Evolutionary conservation across 2,113 vertebrate species (phyloP), one percentile per base, ranked within the genome.

Genomic region (Naja naja): DNA sequence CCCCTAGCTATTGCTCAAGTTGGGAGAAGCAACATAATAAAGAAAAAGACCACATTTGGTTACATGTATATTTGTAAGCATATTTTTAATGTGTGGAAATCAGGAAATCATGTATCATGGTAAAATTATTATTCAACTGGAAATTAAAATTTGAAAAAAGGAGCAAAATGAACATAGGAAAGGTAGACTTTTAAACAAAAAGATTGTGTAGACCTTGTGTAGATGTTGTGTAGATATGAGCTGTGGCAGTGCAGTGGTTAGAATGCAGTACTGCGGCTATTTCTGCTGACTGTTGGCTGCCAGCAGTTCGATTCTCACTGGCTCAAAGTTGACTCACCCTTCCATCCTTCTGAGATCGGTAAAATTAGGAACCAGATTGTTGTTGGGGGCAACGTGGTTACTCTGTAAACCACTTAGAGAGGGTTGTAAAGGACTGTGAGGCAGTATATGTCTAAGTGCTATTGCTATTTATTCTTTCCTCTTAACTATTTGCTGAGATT

Each of bases 101-200:
- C 85, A 58, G 89, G 93, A 90, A 74, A 96, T 60, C 89, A 94
- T 93, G 90, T 88, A 91, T 93, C 94, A 87, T 93, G 53, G 94
- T 91, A 95, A 88, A 95, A 87, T 91, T 86, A 55, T 94, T 94
- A 95, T 92, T 96, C 64, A 94, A 90, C 87, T 94, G 86, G 39
- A 94, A 0, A 0, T 92, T 56, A 56, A 18, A 93, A 93, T 91
- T 92, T 93, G 92, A 47, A 93, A 92, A 52, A 93, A 45, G 91
- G 88, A 91, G 25, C 43, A 86, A 87, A 96, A 96, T 94, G 60
- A 56, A 87, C 89, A 90, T 90, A 94, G 22, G 1, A 30, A 89
- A 43, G 45, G 25, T 7, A 85, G 11, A 11, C 22, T 91, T 95
- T 94, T 10, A 25, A 91, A 88, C 47, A 91, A 47, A 92, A 14